Base-by-base conservation (phyloP, 2,113 vertebrate genomes). In the Ceyx margarethae region DNA sequence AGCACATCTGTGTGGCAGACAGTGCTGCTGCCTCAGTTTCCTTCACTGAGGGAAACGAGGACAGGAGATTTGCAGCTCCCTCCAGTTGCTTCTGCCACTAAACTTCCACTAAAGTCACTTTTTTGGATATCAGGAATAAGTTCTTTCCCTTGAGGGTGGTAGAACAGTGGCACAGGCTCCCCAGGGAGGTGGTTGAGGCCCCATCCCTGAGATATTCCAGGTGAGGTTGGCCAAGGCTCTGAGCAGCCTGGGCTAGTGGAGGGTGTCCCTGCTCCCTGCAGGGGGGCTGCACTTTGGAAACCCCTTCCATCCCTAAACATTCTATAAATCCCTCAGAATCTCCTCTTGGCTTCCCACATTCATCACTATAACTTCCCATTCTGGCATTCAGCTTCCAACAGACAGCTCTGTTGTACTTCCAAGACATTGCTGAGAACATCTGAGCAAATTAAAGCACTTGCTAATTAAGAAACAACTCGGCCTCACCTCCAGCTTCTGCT, bases 401-500 rank as follows among this genome's bases (percentile, higher is more conserved):
- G 65, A 83, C 33, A 3, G 1, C 31, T 8, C 7, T 45, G 14
- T 3, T 37, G 28, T 56, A 20, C 64, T 80, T 76, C 6, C 9
- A 11, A 89, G 53, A 35, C 19, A 10, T 6, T 31, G 11, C 5
- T 1, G 3, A 12, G 23, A 82, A 80, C 25, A 18, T 13, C 54
- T 26, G 6, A 71, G 56, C 22, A 74, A 91, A 86, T 77, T 77
- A 83, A 90, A 91, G 51, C 51, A 37, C 11, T 33, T 61, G 33
- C 40, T 66, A 60, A 81, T 76, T 53, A 79, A 91, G 65, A 54
- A 20, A 16, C 16, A 33, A 50, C 31, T 28, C 54, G 0, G 0
- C 57, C 97, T 91, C 95, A 99, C 99, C 98, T 99, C 98, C 88
- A 99, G 90, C 95, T 98, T 98, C 89, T 98, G 98, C 89, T 99